These are phyloP conservation scores for Colletes gigas DNA, from an alignment of 1,140 invertebrate species.

Conservation along the genomic window DNA sequence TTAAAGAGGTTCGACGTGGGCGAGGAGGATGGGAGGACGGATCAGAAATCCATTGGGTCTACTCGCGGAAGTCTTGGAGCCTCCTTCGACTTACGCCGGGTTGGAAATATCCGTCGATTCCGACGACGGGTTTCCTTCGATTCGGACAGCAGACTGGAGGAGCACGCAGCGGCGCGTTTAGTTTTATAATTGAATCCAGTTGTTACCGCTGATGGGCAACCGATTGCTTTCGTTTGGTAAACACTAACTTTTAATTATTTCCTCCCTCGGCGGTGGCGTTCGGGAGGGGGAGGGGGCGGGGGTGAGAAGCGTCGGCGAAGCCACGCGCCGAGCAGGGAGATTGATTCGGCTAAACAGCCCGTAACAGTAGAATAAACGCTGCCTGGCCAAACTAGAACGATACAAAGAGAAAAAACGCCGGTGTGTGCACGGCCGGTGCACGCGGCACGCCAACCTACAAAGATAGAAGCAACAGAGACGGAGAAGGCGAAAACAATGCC, in stretches of 20 bases:
- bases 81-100: constrained; percentile 19
- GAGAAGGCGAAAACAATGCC: constrained; percentile 54
- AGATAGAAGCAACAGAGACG: constrained; percentile 23
- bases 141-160: constrained; percentile 14
- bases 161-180: constrained; percentile 40
- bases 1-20: constrained; percentile 58
- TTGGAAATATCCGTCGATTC: constrained; percentile 29
- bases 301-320: neutral
- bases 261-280: constrained; percentile 16
- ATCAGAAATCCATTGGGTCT: constrained; percentile 48
- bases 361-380: constrained; percentile 66
- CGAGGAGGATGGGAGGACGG: constrained; percentile 14
- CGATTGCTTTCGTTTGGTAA: constrained; percentile 74
- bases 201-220: constrained; percentile 68
- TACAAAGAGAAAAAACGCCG: constrained; percentile 15
- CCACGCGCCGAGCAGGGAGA: constrained; percentile 49
- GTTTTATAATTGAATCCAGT: constrained; percentile 73
- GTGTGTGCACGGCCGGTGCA: neutral
- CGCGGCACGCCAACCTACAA: neutral
- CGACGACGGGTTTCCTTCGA: constrained; percentile 22
- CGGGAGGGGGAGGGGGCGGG: neutral
- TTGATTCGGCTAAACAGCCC: constrained; percentile 70
- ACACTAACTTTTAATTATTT: constrained; percentile 76
- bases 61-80: constrained; percentile 15
- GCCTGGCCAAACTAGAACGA: constrained; percentile 39